A percentile compares a stretch with the other conserved stretches of the same genome.
Conservation (phyloP, 2,113 vertebrate genomes). For the Oenanthe oenanthe region DNA sequence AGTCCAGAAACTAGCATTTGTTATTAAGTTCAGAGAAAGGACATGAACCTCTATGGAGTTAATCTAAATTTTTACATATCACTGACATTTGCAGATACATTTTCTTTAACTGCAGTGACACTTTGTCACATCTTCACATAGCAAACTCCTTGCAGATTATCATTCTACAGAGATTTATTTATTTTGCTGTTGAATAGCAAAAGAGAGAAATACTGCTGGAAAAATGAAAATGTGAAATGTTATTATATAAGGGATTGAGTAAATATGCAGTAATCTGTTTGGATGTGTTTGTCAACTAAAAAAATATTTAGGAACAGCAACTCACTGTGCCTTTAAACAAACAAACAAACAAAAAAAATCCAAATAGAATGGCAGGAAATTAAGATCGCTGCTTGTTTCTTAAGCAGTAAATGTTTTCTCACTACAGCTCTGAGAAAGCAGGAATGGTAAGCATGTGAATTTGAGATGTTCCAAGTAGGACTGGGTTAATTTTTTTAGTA, state of each 20-base stretch:
- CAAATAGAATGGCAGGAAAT: neutral
- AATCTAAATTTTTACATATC: neutral
- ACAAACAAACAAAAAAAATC: neutral
- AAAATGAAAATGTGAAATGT: neutral
- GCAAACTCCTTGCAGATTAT: neutral
- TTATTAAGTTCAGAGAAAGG: neutral
- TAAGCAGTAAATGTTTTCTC: neutral
- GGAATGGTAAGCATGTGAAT: neutral
- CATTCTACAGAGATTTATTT: neutral
- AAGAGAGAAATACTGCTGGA: neutral
- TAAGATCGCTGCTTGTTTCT: neutral
- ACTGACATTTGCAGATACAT: neutral
- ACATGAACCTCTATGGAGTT: neutral
- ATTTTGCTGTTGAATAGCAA: neutral
- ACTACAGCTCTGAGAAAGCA: neutral
- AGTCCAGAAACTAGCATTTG: neutral
- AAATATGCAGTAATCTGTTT: neutral
- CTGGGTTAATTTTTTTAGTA: neutral
- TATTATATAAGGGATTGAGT: neutral
- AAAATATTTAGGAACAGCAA: neutral
- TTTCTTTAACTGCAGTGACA: neutral
- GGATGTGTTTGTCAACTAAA: neutral
- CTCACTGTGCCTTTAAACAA: neutral
- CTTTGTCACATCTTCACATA: neutral
- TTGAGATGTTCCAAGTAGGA: neutral